These are phyloP conservation scores for Orthonevra nobilis DNA, from an alignment of 2,888 invertebrate species.

Conservation along the genomic window DNA sequence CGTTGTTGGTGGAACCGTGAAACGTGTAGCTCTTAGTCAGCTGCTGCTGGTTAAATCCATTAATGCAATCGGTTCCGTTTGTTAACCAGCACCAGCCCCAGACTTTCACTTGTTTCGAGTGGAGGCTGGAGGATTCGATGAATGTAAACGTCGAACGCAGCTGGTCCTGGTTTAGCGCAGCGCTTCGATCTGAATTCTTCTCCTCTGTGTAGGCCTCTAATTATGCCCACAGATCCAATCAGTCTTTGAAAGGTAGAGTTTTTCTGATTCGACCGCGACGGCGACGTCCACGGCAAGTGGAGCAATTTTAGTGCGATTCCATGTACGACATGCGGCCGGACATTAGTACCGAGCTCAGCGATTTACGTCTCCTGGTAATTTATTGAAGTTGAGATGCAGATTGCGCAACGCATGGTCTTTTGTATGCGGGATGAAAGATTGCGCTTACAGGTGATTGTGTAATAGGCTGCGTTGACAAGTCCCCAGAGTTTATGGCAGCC, in stretches of 20 bases:
- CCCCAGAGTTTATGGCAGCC: constrained; percentile 26
- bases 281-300: no score
- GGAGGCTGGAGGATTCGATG: no score
- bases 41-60: constrained; percentile 13
- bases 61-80: constrained; percentile 55
- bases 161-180: background rate
- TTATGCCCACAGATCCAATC: constrained; percentile 65
- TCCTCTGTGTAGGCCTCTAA: constrained; percentile 65
- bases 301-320: constrained; percentile 58
- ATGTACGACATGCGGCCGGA: constrained; percentile 46
- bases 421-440: constrained; percentile 54
- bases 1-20: background rate
- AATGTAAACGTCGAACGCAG: no score
- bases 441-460: constrained; percentile 27
- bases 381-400: constrained; percentile 47
- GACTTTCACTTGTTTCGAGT: constrained; percentile 58
- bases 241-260: constrained; percentile 27
- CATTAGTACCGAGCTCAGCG: constrained; percentile 40
- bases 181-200: constrained; percentile 47
- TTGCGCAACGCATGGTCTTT: constrained; percentile 51
- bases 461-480: constrained; percentile 58
- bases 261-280: constrained; percentile 22
- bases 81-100: constrained; percentile 10
- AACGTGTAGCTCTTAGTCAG: background rate
- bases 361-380: constrained; percentile 57